Percentiles rank a stretch among this genome's conserved stretches.
Conservation (phyloP, 2,888 invertebrate genomes). For the Xestoiulus laeticollis region DNA sequence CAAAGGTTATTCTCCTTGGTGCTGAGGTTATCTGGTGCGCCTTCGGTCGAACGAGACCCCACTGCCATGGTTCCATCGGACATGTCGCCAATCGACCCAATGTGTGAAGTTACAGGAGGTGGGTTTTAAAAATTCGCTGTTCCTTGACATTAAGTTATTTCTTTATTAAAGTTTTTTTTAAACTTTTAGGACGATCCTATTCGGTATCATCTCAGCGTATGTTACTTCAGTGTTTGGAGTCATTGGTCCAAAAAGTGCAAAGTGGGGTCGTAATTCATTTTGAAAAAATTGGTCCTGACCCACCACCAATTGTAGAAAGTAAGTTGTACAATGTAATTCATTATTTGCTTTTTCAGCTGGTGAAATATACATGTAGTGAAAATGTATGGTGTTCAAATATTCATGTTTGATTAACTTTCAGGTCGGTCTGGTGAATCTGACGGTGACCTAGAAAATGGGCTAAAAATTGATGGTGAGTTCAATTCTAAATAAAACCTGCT, state of each 20-base stretch:
- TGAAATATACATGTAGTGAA: background rate
- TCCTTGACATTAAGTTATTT: conserved; percentile 78
- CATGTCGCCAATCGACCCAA: conserved; percentile 92
- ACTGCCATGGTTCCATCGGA: conserved; percentile 88
- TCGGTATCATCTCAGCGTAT: conserved; percentile 93
- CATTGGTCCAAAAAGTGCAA: conserved; percentile 95
- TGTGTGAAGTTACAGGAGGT: conserved; percentile 99
- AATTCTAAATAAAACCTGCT: background rate
- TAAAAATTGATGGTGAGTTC: conserved; percentile 16
- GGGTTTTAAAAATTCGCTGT: conserved; percentile 58
- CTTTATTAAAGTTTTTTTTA: conserved; percentile 72
- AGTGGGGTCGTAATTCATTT: conserved; percentile 98
- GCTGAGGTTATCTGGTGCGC: conserved; percentile 89
- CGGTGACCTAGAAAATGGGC: background rate
- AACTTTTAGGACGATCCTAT: conserved; percentile 84
- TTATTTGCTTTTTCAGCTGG: background rate
- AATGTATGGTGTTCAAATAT: background rate
- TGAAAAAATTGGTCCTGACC: conserved; percentile 92
- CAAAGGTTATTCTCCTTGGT: conserved; percentile 97
- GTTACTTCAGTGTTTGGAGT: conserved; percentile 96
- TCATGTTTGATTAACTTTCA: background rate
- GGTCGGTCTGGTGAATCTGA: conserved; percentile 21
- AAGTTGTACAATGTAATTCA: background rate
- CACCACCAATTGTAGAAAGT: conserved; percentile 60
- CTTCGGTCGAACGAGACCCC: conserved; percentile 83